Percentiles rank a stretch among this genome's conserved stretches.
Conservation (phyloP, 2,113 vertebrate species). For the Dinomys branickii region DNA sequence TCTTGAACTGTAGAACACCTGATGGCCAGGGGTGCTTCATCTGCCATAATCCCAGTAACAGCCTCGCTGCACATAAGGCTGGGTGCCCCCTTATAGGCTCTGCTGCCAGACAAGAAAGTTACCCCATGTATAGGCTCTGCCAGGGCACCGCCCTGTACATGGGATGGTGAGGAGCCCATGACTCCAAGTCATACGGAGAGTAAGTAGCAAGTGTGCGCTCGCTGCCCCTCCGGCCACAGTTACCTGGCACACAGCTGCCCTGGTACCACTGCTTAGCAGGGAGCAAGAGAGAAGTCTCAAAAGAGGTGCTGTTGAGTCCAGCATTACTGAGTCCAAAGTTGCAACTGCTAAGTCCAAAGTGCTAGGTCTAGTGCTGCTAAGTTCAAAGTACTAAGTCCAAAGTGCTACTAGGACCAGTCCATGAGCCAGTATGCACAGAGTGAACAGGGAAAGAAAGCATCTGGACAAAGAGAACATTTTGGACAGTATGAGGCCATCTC, state of each 20-base stretch:
- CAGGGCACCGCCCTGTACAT: neutral
- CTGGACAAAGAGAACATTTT: neutral
- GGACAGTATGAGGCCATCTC: neutral
- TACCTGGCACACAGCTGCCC: neutral
- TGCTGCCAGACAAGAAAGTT: neutral
- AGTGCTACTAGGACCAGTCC: neutral
- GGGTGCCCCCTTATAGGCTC: neutral
- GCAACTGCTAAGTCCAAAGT: neutral
- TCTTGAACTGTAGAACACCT: neutral
- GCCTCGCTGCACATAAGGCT: neutral
- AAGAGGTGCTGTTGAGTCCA: too few relatives aligned
- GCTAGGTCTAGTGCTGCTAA: neutral
- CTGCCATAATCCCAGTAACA: neutral
- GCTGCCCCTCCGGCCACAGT: neutral
- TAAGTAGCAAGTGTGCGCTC: neutral
- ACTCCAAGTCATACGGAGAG: neutral
- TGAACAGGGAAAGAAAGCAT: neutral
- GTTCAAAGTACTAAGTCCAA: neutral
- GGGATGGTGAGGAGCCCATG: neutral
- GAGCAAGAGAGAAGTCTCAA: fast-evolving
- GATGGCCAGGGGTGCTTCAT: neutral
- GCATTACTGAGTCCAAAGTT: too few relatives aligned
- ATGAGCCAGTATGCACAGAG: fast-evolving
- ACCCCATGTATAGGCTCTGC: neutral
- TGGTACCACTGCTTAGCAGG: neutral